phyloP scores from a whole-genome alignment of 2,797 vertebrate species.

The Falco rusticolus region DNA sequence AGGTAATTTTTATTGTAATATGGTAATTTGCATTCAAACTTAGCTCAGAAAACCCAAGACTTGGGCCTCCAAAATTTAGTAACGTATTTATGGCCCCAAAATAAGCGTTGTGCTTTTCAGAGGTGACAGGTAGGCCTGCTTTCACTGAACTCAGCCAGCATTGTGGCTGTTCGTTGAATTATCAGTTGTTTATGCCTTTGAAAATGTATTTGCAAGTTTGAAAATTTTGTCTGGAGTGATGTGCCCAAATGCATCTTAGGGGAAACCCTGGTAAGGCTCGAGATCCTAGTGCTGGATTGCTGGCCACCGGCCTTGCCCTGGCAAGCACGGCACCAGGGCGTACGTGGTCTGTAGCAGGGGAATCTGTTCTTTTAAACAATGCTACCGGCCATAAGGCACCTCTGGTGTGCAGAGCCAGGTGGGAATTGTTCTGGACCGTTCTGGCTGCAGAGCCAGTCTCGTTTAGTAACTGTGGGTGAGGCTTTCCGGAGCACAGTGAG shows the following conservation, averaged over 20 bases:
- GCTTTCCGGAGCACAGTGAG: neutral
- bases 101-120: neutral
- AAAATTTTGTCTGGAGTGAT: neutral
- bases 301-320: neutral
- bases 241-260: neutral
- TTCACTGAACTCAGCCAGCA: neutral
- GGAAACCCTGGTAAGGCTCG: fast-evolving
- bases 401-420: neutral
- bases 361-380: neutral
- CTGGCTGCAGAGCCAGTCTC: neutral
- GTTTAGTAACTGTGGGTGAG: neutral
- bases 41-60: neutral
- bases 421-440: neutral
- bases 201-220: neutral
- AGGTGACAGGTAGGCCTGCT: neutral
- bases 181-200: neutral
- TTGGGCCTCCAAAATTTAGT: neutral
- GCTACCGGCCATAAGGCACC: neutral
- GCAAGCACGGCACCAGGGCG: neutral
- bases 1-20: neutral
- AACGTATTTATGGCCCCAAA: neutral
- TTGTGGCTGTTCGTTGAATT: neutral
- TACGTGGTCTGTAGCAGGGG: fast-evolving
- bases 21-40: neutral
- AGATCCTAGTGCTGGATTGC: neutral